Evolutionary conservation across 1,140 invertebrate genomes (phyloP).

Genomic region (Pinna nobilis): DNA sequence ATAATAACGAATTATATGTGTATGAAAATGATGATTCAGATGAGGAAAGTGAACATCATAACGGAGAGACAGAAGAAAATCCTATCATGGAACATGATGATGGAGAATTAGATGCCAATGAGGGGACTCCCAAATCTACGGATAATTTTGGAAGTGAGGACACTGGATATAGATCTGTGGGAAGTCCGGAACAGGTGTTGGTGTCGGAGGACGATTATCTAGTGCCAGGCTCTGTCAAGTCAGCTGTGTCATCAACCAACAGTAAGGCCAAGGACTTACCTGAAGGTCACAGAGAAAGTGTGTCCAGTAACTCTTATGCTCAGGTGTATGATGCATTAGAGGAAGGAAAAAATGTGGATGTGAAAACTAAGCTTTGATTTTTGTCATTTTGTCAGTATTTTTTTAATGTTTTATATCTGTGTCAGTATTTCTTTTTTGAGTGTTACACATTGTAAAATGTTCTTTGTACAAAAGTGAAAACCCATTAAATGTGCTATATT

Average conservation of each 20-base stretch:
- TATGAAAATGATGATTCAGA: slow-evolving; percentile 18
- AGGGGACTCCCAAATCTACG: slow-evolving; percentile 20
- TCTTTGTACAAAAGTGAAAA: no score
- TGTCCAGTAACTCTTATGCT: slow-evolving; percentile 9
- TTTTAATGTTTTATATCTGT: no score
- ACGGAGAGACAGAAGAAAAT: slow-evolving; percentile 2
- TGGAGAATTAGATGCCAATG: slow-evolving; percentile 16
- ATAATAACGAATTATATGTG: slow-evolving; percentile 11
- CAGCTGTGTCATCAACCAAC: slow-evolving; percentile 12
- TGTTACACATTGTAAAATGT: no score
- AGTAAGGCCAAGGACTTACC: slow-evolving; percentile 3
- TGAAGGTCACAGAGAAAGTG: slow-evolving; percentile 3
- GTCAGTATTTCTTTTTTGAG: no score
- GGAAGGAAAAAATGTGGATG: slow-evolving; percentile 24
- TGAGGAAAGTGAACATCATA: slow-evolving; percentile 4
- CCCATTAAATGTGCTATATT: no score
- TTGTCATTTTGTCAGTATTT: not conserved
- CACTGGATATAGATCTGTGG: slow-evolving; percentile 44
- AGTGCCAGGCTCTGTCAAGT: slow-evolving; percentile 39
- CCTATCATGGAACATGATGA: slow-evolving; percentile 1
- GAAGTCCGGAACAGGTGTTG: slow-evolving; percentile 40
- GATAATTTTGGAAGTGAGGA: slow-evolving; percentile 43
- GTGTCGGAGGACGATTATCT: slow-evolving; percentile 45
- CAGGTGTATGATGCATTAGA: slow-evolving; percentile 19
- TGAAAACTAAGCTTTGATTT: slow-evolving; percentile 34